Base-by-base conservation (phyloP, 2,888 invertebrate species). In the Leptarthrus brevirostris region DNA sequence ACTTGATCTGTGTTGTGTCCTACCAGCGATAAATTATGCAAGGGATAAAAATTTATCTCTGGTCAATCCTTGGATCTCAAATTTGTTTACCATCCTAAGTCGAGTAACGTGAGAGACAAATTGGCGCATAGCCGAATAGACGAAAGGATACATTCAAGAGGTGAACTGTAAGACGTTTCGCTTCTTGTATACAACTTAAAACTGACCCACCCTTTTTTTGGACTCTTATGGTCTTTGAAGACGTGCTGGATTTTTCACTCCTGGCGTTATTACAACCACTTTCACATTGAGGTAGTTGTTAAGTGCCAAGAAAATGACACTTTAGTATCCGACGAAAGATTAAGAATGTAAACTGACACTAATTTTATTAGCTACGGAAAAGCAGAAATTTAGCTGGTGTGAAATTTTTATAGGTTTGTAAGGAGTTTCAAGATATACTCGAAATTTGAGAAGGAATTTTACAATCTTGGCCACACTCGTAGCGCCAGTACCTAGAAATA, bases 321-420 rank as follows among this genome's bases (percentile, higher is more conserved):
- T 74, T 53, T 69, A 47, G 49, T 44, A 56, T 44, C 49, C 58
- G 72, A 30, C 74, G 69, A 74, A 64, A 52, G 72, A 72, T 74
- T 69, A 56, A 72, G 72, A 36, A 58, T 73, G 74, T 69, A 74
- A 74, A 58, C 20, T 52, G 74, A 74, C 30, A 66, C 34, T 40
- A 71, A 69, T 74, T 72, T 74, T 72, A 74, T 74, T 52, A 47
- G 66, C 36, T 61, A 4, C 12, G 14, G 16, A 20, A 3, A 16
- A 3, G 58, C 36, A 16, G 16, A 30, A 16, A 5, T 44, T 64
- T 44, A 40, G 64, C n/a, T 64, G 64, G 64, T 64, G 64, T 64
- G 44, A 64, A 64, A 64, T 47, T 64, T 64, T 64, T 22, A 64
- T 64, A 44, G 64, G 20, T 36, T 58, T 58, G 14, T 22, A 12